phyloP scores from a whole-genome alignment of 2,113 vertebrate genomes.

The mouse (Mus musculus) region GRCm39 chr5:128496501-128497000 shows the following conservation, averaged over 20 bases:
- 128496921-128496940: neutral
- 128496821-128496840: neutral
- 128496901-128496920: neutral
- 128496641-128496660: neutral
- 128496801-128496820: too few relatives aligned
- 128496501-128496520: too few relatives aligned
- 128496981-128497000: neutral
- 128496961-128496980: neutral
- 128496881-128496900: neutral
- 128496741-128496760: neutral
- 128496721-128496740: too few relatives aligned
- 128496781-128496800: too few relatives aligned
- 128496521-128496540: neutral
- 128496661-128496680: neutral
- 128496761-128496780: neutral
- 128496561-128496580: neutral
- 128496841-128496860: neutral
- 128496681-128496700: neutral
- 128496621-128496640: neutral
- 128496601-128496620: neutral
- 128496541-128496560: neutral
- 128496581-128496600: neutral
- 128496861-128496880: neutral
- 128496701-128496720: too few relatives aligned
- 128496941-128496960: too few relatives aligned